These are phyloP conservation scores for Eilema griseolum DNA, from an alignment of 2,888 invertebrate genomes.

Conservation along the genomic window DNA sequence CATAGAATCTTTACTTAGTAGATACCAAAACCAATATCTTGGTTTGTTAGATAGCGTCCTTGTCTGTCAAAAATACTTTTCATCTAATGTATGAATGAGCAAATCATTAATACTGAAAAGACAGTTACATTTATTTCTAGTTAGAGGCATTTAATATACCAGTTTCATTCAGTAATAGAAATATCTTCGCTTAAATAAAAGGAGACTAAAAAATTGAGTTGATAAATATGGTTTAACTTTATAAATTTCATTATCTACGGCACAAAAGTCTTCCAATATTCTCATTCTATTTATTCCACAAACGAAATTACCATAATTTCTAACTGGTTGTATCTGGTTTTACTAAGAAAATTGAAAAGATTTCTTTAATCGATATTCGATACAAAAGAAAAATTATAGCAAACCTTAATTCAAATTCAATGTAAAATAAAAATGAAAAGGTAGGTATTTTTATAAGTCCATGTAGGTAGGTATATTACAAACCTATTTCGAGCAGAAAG, in stretches of 20 bases:
- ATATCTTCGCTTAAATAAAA: neutral
- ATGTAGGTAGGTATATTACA: neutral
- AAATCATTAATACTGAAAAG: too few relatives aligned
- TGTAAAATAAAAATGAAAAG: neutral
- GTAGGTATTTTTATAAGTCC: too few relatives aligned
- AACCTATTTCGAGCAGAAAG: neutral
- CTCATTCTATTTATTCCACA: neutral
- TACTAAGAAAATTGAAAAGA: slow-evolving; percentile 42
- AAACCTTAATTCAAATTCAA: neutral
- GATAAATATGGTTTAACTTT: neutral
- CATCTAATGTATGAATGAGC: too few relatives aligned
- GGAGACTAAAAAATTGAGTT: neutral
- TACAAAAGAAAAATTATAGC: slow-evolving; percentile 8
- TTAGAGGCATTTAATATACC: too few relatives aligned
- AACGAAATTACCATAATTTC: neutral
- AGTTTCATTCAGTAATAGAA: neutral
- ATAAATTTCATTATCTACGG: neutral
- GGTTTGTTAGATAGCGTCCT: too few relatives aligned
- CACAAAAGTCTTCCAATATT: neutral
- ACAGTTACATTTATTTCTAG: too few relatives aligned
- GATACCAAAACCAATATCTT: too few relatives aligned
- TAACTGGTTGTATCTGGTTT: slow-evolving; percentile 21
- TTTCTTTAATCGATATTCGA: slow-evolving; percentile 14
- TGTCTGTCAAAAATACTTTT: too few relatives aligned
- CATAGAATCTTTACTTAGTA: too few relatives aligned